phyloP scores from a whole-genome alignment of 2,797 vertebrate genomes.

The Pantherophis alleghaniensis region DNA sequence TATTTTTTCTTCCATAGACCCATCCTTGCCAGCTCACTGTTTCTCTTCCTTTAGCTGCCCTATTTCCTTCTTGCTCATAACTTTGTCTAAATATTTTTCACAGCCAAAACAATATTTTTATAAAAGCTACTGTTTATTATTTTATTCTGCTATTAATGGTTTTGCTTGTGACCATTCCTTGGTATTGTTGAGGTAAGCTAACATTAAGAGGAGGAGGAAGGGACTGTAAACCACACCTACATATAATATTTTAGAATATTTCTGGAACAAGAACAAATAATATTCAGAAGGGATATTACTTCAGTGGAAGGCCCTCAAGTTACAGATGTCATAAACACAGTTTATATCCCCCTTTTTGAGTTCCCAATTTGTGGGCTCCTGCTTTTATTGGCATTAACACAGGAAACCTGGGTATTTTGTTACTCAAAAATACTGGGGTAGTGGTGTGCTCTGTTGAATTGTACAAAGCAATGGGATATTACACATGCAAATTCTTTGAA shows the following conservation, averaged over 20 bases:
- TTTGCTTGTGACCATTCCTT: background rate
- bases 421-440: constrained; percentile 2
- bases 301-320: background rate
- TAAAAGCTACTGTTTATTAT: background rate
- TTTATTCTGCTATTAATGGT: background rate
- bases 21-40: background rate
- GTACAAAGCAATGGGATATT: constrained; percentile 13
- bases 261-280: background rate
- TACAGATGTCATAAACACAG: background rate
- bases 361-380: background rate
- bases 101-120: background rate
- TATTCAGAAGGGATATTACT: background rate
- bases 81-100: background rate
- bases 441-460: background rate
- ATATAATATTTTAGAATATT: background rate
- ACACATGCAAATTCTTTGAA: constrained; percentile 6
- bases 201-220: background rate
- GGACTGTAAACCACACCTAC: background rate
- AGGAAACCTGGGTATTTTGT: constrained; percentile 3
- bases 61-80: background rate
- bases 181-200: background rate
- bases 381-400: constrained; percentile 17
- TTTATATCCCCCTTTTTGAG: background rate
- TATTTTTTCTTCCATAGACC: background rate
- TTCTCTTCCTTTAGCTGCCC: background rate